Evolutionary conservation across 2,113 vertebrate genomes (phyloP).

Genomic region (Coracopsis vasa): DNA sequence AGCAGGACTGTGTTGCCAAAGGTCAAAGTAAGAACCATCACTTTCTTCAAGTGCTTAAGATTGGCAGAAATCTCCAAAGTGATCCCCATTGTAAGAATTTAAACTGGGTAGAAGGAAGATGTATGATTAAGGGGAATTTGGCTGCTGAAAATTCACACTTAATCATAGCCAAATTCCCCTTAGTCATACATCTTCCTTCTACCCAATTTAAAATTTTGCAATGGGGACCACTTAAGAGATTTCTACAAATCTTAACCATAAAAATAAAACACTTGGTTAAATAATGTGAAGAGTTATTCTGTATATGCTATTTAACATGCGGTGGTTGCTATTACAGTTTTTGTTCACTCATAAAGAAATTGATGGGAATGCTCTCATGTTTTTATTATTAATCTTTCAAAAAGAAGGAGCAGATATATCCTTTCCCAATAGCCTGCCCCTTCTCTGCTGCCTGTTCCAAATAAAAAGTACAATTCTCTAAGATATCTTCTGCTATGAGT

Average conservation of each 20-base stretch:
- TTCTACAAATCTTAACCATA: background rate
- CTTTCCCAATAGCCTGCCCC: background rate
- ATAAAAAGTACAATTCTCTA: background rate
- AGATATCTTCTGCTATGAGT: background rate
- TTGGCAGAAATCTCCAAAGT: background rate
- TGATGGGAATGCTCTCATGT: background rate
- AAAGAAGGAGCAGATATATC: background rate
- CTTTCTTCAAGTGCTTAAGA: background rate
- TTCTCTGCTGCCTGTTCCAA: background rate
- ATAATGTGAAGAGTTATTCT: background rate
- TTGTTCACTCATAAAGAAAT: background rate
- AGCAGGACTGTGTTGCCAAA: background rate
- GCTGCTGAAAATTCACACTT: background rate
- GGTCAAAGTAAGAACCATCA: background rate
- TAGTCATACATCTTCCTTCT: background rate
- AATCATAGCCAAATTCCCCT: background rate
- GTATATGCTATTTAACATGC: background rate
- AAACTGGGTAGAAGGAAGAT: background rate
- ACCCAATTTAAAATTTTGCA: background rate
- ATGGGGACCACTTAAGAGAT: rapidly evolving
- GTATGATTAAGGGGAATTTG: background rate
- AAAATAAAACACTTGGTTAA: background rate
- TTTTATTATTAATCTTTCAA: background rate
- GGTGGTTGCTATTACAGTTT: background rate
- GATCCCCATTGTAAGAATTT: rapidly evolving